Percentiles rank a stretch among this genome's conserved stretches.
Evolutionary conservation across 2,113 vertebrate species (phyloP).

Genomic region (Microcebus tavaratra): DNA sequence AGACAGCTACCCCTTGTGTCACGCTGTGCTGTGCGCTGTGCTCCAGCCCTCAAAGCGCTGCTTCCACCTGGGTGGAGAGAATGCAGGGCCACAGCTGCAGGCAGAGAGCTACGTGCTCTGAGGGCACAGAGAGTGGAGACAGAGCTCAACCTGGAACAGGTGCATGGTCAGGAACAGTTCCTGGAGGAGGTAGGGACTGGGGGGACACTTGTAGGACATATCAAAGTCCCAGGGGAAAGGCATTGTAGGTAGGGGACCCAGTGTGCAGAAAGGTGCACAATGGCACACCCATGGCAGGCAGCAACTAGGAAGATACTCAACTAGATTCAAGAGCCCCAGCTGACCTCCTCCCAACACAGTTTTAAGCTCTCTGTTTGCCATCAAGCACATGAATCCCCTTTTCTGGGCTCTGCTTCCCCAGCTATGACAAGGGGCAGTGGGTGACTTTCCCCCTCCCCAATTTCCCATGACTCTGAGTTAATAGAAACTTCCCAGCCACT

Average conservation of each 20-base stretch:
- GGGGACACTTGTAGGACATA: not conserved
- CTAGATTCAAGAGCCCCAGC: not conserved
- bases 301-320: not conserved
- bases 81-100: fast-evolving
- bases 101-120: not conserved
- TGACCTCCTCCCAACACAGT: not conserved
- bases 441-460: not conserved
- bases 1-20: fast-evolving
- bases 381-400: not conserved
- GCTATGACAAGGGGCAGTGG: not conserved
- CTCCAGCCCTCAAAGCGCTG: not conserved
- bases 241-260: not conserved
- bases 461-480: not conserved
- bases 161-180: not conserved
- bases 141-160: not conserved
- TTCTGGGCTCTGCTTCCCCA: fast-evolving
- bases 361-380: not conserved
- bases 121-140: not conserved
- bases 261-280: not conserved
- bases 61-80: not conserved
- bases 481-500: not conserved
- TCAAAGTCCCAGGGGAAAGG: not conserved
- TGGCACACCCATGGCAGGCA: not conserved
- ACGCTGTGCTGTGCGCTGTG: fast-evolving
- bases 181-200: not conserved